Evolutionary conservation across 23 tunicate genomes (phyloP).

Genomic region (Halocynthia aurantium): DNA sequence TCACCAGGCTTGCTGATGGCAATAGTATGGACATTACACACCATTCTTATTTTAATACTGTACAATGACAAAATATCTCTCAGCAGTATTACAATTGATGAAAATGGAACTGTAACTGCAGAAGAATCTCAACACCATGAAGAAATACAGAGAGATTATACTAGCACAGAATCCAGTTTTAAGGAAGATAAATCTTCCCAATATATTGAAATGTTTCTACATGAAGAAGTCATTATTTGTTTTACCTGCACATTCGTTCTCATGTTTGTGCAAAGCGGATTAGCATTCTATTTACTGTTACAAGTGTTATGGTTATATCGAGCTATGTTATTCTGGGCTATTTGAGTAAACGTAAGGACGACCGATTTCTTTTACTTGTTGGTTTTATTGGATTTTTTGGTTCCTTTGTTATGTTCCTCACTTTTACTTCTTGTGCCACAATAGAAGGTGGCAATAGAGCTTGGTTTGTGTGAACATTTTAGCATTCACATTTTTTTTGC

Average conservation of each 20-base stretch:
- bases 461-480: not conserved
- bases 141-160: not conserved
- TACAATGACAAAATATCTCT: not conserved
- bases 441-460: not conserved
- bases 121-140: not conserved
- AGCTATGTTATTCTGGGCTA: not conserved
- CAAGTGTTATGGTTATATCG: not conserved
- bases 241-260: not conserved
- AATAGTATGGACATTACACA: conserved; percentile 1
- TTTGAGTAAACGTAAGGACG: not conserved
- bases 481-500: not conserved
- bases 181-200: not conserved
- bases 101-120: not conserved
- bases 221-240: conserved; percentile 10
- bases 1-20: conserved; percentile 38
- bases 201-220: not conserved
- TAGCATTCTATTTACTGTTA: not conserved
- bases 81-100: not conserved
- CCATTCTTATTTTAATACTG: not conserved
- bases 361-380: not conserved
- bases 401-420: not conserved
- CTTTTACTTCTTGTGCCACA: not conserved
- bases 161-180: not conserved
- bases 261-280: not conserved
- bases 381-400: not conserved